phyloP scores from a whole-genome alignment of 2,797 vertebrate species.

The Scyliorhinus canicula region DNA sequence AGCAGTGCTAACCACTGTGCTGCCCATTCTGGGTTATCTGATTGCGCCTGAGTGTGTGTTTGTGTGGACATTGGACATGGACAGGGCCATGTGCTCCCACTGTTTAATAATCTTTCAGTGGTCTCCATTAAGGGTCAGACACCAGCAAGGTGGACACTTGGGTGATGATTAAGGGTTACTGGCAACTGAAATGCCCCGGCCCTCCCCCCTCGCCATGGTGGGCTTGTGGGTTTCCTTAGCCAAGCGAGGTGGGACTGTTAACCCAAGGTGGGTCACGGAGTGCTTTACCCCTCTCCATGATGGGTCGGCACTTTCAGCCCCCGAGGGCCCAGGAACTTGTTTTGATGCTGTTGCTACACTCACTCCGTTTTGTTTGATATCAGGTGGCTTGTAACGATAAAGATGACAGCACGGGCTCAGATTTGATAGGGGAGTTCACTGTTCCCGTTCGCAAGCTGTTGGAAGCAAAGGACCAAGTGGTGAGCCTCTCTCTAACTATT shows the following conservation, averaged over 20 bases:
- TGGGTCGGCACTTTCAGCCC: neutral
- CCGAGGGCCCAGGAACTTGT: neutral
- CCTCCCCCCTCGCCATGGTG: neutral
- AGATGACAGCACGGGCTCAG: constrained; percentile 49
- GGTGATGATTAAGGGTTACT: neutral
- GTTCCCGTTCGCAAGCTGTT: constrained; percentile 45
- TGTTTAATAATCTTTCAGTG: neutral
- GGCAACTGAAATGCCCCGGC: neutral
- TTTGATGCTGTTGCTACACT: neutral
- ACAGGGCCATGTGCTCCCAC: neutral
- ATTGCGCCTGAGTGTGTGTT: neutral
- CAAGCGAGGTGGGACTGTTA: neutral
- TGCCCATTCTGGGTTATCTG: neutral
- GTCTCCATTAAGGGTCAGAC: neutral
- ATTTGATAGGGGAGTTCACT: constrained; percentile 50
- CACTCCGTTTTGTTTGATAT: constrained; percentile 45
- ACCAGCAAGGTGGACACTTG: neutral
- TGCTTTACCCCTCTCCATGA: neutral
- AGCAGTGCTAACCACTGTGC: too few relatives aligned
- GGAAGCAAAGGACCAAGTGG: constrained; percentile 46
- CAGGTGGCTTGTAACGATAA: constrained; percentile 54
- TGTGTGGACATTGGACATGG: neutral
- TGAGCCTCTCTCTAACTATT: constrained; percentile 43
- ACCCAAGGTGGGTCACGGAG: neutral
- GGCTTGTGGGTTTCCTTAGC: neutral